Conservation (phyloP, 2,113 vertebrate species). For the Otolemur garnettii region DNA sequence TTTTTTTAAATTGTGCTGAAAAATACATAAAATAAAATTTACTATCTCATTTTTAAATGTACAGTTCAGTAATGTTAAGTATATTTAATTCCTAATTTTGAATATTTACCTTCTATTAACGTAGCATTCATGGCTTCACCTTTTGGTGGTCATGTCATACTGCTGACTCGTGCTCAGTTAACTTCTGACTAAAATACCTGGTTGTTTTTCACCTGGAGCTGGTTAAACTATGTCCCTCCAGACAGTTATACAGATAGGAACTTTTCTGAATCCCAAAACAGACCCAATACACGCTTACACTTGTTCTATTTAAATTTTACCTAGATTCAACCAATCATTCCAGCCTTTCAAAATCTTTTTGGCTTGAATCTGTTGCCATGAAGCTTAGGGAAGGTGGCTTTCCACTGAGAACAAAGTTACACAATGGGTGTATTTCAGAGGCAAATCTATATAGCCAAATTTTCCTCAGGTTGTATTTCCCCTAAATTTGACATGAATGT, state of each 20-base stretch:
- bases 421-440: background rate
- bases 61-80: background rate
- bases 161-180: background rate
- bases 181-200: slow-evolving; percentile 1
- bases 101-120: slow-evolving; percentile 19
- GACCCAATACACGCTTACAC: background rate
- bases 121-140: background rate
- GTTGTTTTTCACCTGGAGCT: slow-evolving; percentile 1
- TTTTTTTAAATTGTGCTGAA: background rate
- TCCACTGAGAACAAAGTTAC: slow-evolving; percentile 29
- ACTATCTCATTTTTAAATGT: background rate
- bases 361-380: background rate
- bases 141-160: background rate
- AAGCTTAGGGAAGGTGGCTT: background rate
- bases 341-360: background rate
- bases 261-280: background rate
- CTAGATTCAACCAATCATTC: background rate
- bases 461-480: slow-evolving; percentile 36
- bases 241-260: background rate
- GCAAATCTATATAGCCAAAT: background rate
- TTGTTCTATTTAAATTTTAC: slow-evolving; percentile 8
- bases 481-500: background rate
- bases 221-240: background rate
- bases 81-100: slow-evolving; percentile 27
- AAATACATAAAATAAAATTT: background rate